Percentiles rank a stretch among this genome's conserved stretches.
Conservation (phyloP, 2,888 invertebrate species). For the Mimumesa dahlbomi region DNA sequence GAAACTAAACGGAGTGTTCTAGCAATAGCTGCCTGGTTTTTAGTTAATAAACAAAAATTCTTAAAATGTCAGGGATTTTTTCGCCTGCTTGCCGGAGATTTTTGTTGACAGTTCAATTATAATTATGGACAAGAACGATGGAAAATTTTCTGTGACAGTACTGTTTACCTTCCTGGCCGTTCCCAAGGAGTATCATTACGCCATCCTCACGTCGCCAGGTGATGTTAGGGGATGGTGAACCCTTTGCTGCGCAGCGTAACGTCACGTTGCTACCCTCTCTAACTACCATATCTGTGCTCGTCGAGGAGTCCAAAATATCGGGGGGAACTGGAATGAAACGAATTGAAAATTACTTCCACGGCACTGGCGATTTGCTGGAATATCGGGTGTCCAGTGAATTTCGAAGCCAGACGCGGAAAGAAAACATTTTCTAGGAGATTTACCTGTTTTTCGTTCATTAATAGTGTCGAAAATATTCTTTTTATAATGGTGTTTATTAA, state of each 20-base stretch:
- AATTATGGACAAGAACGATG: background rate
- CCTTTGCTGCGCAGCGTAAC: constrained; percentile 89
- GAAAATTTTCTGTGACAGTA: background rate
- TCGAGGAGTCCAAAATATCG: constrained; percentile 87
- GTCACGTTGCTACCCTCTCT: constrained; percentile 90
- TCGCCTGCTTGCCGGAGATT: no score
- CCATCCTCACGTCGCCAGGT: constrained; percentile 91
- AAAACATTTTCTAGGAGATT: no score
- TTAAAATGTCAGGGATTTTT: no score
- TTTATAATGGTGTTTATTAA: no score
- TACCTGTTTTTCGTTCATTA: no score
- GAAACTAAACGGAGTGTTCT: no score
- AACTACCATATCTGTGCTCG: constrained; percentile 88
- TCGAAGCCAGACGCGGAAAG: no score
- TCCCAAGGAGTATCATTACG: constrained; percentile 82
- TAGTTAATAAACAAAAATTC: no score
- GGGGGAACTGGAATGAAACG: constrained; percentile 85
- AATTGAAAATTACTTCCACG: background rate
- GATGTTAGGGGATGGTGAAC: constrained; percentile 89
- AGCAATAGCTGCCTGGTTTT: no score
- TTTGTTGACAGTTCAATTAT: background rate
- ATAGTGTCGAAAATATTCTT: no score
- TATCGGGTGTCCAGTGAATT: no score
- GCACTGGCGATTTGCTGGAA: no score
- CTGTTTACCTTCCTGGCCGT: constrained; percentile 74